Conservation (phyloP, 2,113 vertebrate genomes). For the Cisticola juncidis region DNA sequence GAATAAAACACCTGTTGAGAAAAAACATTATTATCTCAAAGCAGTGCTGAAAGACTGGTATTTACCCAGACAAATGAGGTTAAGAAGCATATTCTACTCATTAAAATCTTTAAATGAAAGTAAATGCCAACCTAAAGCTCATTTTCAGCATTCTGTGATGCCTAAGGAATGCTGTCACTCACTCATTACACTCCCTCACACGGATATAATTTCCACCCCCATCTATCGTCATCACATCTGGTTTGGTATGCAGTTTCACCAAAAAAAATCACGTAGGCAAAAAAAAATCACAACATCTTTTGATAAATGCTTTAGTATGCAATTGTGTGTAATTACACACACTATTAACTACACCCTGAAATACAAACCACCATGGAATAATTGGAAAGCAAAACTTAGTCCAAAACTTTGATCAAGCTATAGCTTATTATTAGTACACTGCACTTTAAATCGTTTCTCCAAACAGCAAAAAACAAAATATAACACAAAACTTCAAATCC, state of each 20-base stretch:
- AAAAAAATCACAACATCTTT: background rate
- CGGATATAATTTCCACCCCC: conserved; percentile 62
- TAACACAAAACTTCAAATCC: background rate
- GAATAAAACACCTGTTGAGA: background rate
- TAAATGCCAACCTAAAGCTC: conserved; percentile 13
- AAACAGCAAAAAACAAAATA: background rate
- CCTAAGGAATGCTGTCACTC: conserved; percentile 40
- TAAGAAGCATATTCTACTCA: background rate
- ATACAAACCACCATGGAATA: background rate
- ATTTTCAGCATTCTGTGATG: conserved; percentile 14
- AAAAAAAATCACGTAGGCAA: background rate
- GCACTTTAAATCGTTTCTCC: background rate
- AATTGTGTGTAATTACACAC: background rate
- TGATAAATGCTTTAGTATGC: background rate
- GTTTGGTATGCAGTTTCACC: background rate
- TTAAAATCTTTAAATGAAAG: conserved; percentile 22
- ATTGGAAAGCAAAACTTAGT: background rate
- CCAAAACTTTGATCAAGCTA: background rate
- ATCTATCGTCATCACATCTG: conserved; percentile 60
- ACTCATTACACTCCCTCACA: conserved; percentile 56
- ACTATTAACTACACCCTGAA: background rate
- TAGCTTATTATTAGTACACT: background rate
- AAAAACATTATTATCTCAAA: background rate
- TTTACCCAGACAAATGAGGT: background rate
- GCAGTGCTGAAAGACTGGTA: background rate